Evolutionary conservation across 2,113 vertebrate genomes (phyloP).

Genomic region (Spilogale gracilis): DNA sequence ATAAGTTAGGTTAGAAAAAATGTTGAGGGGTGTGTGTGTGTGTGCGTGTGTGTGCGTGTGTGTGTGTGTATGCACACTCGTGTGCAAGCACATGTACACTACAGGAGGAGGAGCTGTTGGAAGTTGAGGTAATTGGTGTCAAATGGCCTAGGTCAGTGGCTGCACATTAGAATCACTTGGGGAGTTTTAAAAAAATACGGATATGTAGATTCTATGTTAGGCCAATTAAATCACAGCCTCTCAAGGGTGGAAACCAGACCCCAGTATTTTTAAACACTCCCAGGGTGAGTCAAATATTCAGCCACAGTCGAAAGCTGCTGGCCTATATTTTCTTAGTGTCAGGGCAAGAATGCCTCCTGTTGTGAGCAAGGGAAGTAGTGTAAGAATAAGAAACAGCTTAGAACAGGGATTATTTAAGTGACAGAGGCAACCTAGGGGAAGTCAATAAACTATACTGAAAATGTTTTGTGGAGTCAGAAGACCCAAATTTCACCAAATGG

Average conservation of each 20-base stretch:
- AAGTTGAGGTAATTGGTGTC: background rate
- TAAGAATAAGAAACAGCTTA: background rate
- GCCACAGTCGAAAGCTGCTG: constrained; percentile 11
- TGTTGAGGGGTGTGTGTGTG: background rate
- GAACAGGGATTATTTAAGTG: background rate
- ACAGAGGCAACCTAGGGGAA: background rate
- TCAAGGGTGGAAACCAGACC: background rate
- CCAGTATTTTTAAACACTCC: constrained; percentile 37
- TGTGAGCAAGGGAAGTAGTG: background rate
- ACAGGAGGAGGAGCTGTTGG: background rate
- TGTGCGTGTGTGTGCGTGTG: background rate
- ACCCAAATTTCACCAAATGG: background rate
- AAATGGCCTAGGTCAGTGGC: constrained; percentile 19
- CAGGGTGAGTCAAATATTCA: background rate
- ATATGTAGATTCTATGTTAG: constrained; percentile 16
- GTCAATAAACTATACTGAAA: background rate
- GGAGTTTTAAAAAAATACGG: background rate
- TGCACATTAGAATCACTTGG: constrained; percentile 26
- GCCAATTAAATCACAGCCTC: background rate
- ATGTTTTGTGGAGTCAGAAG: background rate
- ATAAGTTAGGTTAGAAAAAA: background rate
- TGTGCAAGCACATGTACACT: background rate
- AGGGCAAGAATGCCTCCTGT: background rate
- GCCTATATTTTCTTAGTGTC: constrained; percentile 7
- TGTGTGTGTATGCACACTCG: too few relatives aligned